These are phyloP conservation scores for Augochlora pura DNA, from an alignment of 1,140 invertebrate genomes.

Conservation along the genomic window DNA sequence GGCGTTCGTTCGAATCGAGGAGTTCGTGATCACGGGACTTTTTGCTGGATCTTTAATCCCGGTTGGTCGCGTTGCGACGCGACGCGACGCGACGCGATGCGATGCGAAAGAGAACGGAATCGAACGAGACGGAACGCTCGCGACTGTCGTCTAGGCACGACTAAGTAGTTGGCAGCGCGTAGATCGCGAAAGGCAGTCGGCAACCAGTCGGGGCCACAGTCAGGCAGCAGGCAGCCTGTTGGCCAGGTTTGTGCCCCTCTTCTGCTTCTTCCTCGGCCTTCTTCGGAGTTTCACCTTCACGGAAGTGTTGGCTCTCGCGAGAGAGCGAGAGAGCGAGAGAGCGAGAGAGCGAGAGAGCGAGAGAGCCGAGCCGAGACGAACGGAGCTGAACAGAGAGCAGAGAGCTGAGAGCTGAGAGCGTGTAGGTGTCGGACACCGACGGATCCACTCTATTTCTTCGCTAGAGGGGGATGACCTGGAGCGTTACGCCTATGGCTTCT, in stretches of 20 bases:
- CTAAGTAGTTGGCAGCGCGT: slow-evolving; percentile 41
- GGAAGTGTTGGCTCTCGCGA: slow-evolving; percentile 45
- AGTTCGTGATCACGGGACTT: too few species aligned
- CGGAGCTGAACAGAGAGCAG: too few species aligned
- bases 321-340: too few species aligned
- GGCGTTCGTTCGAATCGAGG: too few species aligned
- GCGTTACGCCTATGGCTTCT: slow-evolving; percentile 29
- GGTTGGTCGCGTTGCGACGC: too few species aligned
- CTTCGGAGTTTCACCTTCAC: slow-evolving; percentile 60
- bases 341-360: too few species aligned
- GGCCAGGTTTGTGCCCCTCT: slow-evolving; percentile 8
- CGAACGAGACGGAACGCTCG: slow-evolving; percentile 7
- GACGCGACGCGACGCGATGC: neutral
- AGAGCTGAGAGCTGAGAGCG: neutral
- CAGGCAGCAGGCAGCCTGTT: neutral
- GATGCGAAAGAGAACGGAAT: neutral
- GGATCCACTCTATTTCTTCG: slow-evolving; percentile 37
- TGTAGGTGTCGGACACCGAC: slow-evolving; percentile 27
- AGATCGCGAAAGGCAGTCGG: slow-evolving; percentile 47
- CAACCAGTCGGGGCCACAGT: neutral
- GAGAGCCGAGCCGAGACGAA: too few species aligned
- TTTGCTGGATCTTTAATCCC: neutral
- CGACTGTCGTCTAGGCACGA: slow-evolving; percentile 48
- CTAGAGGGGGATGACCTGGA: slow-evolving; percentile 38
- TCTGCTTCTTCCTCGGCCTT: slow-evolving; percentile 44